A percentile compares a stretch with the other conserved stretches of the same genome.
Evolutionary conservation across 1,140 invertebrate genomes (phyloP).

Genomic region (Dinoponera quadriceps): DNA sequence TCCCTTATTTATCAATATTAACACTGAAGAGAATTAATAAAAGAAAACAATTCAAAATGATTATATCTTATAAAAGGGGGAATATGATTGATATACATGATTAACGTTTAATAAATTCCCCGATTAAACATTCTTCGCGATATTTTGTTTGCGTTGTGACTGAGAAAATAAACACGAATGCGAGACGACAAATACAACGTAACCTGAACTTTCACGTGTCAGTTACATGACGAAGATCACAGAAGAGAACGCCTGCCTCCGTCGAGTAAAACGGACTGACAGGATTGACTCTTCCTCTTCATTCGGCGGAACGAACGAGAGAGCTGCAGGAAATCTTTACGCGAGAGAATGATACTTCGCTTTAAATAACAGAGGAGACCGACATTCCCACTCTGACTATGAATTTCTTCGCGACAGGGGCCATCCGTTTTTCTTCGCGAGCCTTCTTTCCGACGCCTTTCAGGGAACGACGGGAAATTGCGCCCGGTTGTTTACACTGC

Average conservation of each 20-base stretch:
- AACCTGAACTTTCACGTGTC: too few species aligned
- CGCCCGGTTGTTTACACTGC: conserved; percentile 57
- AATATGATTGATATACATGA: too few species aligned
- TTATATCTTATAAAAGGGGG: neutral
- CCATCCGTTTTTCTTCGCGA: conserved; percentile 50
- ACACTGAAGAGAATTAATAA: neutral
- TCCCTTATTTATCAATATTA: neutral
- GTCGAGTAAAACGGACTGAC: neutral
- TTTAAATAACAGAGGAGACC: conserved; percentile 35
- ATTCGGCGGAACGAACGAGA: neutral
- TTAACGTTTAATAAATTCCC: too few species aligned
- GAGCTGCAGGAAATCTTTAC: neutral
- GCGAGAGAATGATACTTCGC: conserved; percentile 37
- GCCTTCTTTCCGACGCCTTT: conserved; percentile 47
- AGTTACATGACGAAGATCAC: neutral
- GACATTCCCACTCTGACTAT: conserved; percentile 47
- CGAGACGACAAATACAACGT: too few species aligned
- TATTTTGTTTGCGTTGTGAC: too few species aligned
- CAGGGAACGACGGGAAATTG: conserved; percentile 62
- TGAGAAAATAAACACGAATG: too few species aligned
- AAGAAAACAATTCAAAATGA: neutral
- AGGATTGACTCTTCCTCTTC: conserved; percentile 1
- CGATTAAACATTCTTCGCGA: too few species aligned
- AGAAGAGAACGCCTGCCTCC: neutral
- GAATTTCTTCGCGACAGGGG: conserved; percentile 34